These are phyloP conservation scores for Bathynomus jamesi DNA, from an alignment of 1,140 invertebrate genomes.

Conservation along the genomic window DNA sequence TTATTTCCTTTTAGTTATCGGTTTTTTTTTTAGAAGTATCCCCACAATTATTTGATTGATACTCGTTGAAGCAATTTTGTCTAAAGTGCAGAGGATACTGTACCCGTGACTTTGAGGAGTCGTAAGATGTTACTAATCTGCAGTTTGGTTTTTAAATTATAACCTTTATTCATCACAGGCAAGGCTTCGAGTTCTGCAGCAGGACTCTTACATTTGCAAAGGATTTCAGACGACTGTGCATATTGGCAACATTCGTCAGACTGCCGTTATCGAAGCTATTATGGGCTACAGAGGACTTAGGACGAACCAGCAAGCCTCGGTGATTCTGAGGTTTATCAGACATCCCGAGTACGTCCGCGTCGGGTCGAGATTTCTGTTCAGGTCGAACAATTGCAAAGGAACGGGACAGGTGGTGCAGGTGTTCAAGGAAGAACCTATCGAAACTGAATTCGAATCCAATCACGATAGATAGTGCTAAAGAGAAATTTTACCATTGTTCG, in stretches of 20 bases:
- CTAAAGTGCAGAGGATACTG: too few relatives aligned
- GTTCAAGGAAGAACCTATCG: conserved; percentile 47
- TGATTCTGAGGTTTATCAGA: conserved; percentile 78
- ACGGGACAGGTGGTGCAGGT: conserved; percentile 84
- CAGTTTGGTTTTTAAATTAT: too few relatives aligned
- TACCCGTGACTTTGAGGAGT: too few relatives aligned
- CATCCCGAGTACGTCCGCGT: conserved; percentile 87
- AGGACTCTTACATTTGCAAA: conserved; percentile 68
- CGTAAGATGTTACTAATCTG: too few relatives aligned
- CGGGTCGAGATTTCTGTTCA: conserved; percentile 74
- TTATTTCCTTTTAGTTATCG: too few relatives aligned
- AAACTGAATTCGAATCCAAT: too few relatives aligned
- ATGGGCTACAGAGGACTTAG: conserved; percentile 53
- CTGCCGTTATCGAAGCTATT: conserved; percentile 71
- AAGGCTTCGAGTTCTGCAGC: conserved; percentile 73
- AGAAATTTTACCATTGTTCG: too few relatives aligned
- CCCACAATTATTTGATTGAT: too few relatives aligned
- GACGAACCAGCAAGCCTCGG: conserved; percentile 69
- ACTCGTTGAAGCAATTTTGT: too few relatives aligned
- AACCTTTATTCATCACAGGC: too few relatives aligned
- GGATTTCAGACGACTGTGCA: conserved; percentile 92
- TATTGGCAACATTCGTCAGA: conserved; percentile 89
- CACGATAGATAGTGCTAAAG: too few relatives aligned
- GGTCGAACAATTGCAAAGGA: conserved; percentile 66
- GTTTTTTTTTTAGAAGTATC: too few relatives aligned